Evolutionary conservation across 2,113 vertebrate species (phyloP), one percentile per base, ranked within the genome.

Genomic region (Melanotaenia duboulayi): DNA sequence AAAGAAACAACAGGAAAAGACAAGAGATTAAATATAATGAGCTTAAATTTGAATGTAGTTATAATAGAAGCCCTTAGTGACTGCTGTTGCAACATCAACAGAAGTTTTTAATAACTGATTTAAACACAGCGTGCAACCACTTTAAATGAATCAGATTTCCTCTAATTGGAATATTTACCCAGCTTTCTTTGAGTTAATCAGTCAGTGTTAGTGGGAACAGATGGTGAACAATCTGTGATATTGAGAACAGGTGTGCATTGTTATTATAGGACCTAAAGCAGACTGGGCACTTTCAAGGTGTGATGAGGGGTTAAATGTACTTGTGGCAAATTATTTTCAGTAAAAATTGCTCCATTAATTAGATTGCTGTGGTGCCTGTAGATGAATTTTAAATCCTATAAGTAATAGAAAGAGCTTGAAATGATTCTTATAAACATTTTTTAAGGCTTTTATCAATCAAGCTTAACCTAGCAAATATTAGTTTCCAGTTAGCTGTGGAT

Each of bases 201-300:
- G 17, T 61, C 40, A 60, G 9, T 22, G 32, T 60, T 44, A 17
- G 50, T 39, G 60, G 68, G 54, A 82, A 59, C 74, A 64, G 74
- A 56, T 78, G 75, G 66, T 63, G 54, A 62, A 13, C 44, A 62
- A 32, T 69, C 24, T 74, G 54, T 60, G 48, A 25, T 19, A 0
- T 24, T 16, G 40, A 51, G 55, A 71, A 22, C 80, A 83, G 52
- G 42, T 72, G 58, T 65, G 51, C 17, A 35, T 74, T 16, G 4
- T 54, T 46, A 48, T 20, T 68, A 22, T 59, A 42, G 24, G 35
- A 23, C 59, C 39, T 35, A n/a, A n/a, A 63, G 48, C 48, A 56
- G 61, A 59, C 39, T 52, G 35, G 50, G 19, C 39, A 4, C 4
- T 51, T n/a, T 48, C n/a, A 42, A 65, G 14, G 11, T 44, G 57